Evolutionary conservation across 2,888 invertebrate species (phyloP).

Genomic region (Tanytarsus gracilentus): DNA sequence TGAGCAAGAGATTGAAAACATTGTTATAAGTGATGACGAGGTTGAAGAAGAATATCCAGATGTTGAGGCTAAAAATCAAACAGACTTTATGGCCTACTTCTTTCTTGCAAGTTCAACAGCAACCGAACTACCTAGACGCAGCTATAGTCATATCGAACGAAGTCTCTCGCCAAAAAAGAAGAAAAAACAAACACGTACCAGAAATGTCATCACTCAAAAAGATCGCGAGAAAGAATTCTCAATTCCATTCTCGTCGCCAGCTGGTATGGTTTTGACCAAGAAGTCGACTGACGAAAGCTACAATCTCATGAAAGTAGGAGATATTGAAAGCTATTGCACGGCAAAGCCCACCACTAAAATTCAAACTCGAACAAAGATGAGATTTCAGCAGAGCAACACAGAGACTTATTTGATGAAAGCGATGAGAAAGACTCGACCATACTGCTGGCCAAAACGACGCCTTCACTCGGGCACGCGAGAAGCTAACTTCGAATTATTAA

Average conservation of each 20-base stretch:
- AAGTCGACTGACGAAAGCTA: not conserved
- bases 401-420: not conserved
- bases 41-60: not conserved
- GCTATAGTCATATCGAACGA: not conserved
- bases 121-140: not conserved
- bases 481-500: conserved; percentile 40
- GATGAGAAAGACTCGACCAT: conserved; percentile 13
- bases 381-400: not conserved
- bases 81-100: conserved; percentile 8
- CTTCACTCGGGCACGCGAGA: conserved; percentile 38
- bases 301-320: not conserved
- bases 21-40: conserved; percentile 17
- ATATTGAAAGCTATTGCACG: not conserved
- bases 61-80: not conserved
- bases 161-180: conserved; percentile 22
- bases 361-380: not conserved
- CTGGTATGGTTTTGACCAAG: conserved; percentile 5
- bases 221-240: not conserved
- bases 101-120: not conserved
- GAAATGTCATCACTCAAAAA: not conserved
- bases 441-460: conserved; percentile 37
- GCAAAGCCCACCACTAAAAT: not conserved
- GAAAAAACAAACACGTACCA: not conserved
- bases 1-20: conserved; percentile 1
- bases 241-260: conserved; percentile 17